Conservation (phyloP, 2,113 vertebrate genomes). For the Copsychus sechellarum region DNA sequence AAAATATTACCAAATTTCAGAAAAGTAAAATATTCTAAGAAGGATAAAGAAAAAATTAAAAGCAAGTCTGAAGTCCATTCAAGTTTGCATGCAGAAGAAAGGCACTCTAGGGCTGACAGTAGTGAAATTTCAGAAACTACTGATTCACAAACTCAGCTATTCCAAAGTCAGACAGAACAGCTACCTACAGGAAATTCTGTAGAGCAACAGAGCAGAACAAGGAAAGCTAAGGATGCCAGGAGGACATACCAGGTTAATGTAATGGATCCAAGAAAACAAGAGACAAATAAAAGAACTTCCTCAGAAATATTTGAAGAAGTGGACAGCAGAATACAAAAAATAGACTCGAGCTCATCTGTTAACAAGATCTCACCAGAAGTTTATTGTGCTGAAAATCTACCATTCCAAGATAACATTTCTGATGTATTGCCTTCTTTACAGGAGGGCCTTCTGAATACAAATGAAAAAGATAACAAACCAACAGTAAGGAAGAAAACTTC, state of each 20-base stretch:
- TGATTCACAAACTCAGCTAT: neutral
- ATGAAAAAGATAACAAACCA: neutral
- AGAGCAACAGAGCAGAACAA: neutral
- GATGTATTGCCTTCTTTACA: neutral
- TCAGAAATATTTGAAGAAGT: neutral
- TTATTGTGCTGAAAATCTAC: neutral
- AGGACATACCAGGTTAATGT: neutral
- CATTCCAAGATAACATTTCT: neutral
- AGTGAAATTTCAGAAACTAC: neutral
- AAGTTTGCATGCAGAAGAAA: neutral
- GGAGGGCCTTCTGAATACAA: neutral
- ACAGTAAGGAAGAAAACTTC: conserved; percentile 17
- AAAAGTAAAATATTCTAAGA: conserved; percentile 68
- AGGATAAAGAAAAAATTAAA: conserved; percentile 56
- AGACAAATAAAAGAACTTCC: neutral
- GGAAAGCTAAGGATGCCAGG: neutral
- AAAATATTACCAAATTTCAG: conserved; percentile 56
- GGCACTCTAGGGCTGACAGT: neutral
- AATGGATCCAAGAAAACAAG: neutral
- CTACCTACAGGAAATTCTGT: neutral
- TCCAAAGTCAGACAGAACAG: neutral
- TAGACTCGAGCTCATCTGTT: neutral
- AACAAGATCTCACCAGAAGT: neutral
- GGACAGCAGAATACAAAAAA: neutral
- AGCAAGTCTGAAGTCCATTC: neutral